A percentile compares a stretch with the other conserved stretches of the same genome.
Conservation (phyloP, 1,140 invertebrate species). For the Procambarus clarkii region DNA sequence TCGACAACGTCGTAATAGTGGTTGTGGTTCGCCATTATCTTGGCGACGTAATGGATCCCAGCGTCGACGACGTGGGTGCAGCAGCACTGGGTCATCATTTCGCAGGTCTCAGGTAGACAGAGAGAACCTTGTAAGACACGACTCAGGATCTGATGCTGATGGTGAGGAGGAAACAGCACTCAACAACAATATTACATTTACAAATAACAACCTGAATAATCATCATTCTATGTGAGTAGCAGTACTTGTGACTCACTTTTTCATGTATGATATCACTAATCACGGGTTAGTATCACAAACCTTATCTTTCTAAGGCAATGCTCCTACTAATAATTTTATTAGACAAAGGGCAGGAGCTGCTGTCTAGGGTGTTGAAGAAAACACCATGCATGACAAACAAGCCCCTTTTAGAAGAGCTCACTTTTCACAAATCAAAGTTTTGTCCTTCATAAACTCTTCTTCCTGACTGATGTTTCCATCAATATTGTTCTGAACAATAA, state of each 20-base stretch:
- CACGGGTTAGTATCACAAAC: no score
- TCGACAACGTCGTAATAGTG: conserved; percentile 70
- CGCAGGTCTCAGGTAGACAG: conserved; percentile 74
- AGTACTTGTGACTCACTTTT: neutral
- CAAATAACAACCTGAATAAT: conserved; percentile 73
- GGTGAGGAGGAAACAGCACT: conserved; percentile 74
- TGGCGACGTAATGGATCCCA: conserved; percentile 68
- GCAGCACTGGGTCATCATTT: conserved; percentile 74
- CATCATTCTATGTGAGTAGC: conserved; percentile 64
- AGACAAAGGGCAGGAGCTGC: no score
- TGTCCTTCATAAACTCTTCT: no score
- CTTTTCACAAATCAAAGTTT: no score
- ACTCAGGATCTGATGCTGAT: conserved; percentile 74
- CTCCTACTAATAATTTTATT: no score
- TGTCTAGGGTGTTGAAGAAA: no score
- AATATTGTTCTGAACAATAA: no score
- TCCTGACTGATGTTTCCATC: no score
- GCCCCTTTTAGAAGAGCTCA: no score
- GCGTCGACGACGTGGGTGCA: conserved; percentile 74
- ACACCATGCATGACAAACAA: no score
- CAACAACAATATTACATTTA: conserved; percentile 72
- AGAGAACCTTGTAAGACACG: conserved; percentile 75
- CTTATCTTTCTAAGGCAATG: no score
- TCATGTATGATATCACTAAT: no score
- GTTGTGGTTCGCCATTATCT: conserved; percentile 54